Conservation (phyloP, 2,888 invertebrate species). For the Protodeltote pygarga region DNA sequence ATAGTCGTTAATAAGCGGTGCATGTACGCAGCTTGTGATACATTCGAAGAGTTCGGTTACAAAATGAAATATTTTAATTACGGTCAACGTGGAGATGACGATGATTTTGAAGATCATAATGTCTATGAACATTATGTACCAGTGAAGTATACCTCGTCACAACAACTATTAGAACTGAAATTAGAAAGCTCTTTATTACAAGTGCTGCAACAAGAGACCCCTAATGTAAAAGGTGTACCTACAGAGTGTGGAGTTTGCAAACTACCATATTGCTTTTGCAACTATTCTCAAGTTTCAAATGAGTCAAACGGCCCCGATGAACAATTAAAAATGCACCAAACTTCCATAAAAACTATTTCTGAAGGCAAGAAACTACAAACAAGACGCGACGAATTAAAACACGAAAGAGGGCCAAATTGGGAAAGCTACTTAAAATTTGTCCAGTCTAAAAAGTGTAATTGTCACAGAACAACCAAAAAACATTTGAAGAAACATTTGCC, state of each 20-base stretch:
- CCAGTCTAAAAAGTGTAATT: slow-evolving; percentile 61
- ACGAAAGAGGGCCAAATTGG: slow-evolving; percentile 70
- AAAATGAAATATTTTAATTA: slow-evolving; percentile 65
- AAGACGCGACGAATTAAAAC: slow-evolving; percentile 51
- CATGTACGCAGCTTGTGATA: slow-evolving; percentile 77
- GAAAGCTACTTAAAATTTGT: slow-evolving; percentile 67
- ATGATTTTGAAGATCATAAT: slow-evolving; percentile 64
- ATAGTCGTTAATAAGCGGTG: slow-evolving; percentile 74
- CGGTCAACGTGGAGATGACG: slow-evolving; percentile 63
- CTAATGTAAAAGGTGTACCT: slow-evolving; percentile 60
- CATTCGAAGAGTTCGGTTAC: slow-evolving; percentile 67
- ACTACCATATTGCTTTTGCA: slow-evolving; percentile 50
- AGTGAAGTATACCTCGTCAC: slow-evolving; percentile 59
- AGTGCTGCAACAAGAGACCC: slow-evolving; percentile 69
- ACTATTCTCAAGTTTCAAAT: background rate
- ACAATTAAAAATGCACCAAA: background rate
- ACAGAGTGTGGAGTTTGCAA: slow-evolving; percentile 63
- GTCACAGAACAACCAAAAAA: slow-evolving; percentile 67
- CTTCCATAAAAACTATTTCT: background rate
- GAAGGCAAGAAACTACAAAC: background rate
- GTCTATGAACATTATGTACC: slow-evolving; percentile 67
- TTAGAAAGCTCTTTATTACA: slow-evolving; percentile 74
- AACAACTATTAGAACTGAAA: slow-evolving; percentile 64
- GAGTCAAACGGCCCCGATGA: background rate
- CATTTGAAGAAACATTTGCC: slow-evolving; percentile 70